These are phyloP conservation scores for Argyra leucocephala DNA, from an alignment of 2,888 invertebrate genomes.

Conservation along the genomic window DNA sequence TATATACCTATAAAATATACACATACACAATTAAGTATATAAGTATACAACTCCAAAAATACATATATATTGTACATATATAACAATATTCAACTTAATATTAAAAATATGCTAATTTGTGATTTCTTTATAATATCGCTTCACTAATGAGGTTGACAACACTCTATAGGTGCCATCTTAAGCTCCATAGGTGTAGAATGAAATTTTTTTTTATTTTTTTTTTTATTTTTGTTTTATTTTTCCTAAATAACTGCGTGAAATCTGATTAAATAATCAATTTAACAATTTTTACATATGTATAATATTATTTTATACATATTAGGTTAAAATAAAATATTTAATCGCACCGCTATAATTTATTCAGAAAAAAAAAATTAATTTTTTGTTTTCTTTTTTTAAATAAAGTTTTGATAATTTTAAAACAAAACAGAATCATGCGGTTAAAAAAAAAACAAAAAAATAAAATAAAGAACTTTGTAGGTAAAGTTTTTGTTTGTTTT, in stretches of 20 bases:
- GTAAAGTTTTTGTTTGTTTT: no score
- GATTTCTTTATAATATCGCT: neutral
- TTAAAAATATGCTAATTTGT: neutral
- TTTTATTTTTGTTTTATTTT: neutral
- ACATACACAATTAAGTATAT: neutral
- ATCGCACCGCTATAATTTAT: neutral
- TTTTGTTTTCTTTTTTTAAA: no score
- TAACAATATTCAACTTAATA: neutral
- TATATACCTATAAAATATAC: neutral
- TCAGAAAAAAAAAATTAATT: neutral
- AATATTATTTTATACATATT: neutral
- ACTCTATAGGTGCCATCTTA: conserved; percentile 1
- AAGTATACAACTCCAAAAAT: neutral
- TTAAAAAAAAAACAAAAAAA: no score
- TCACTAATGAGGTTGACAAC: neutral
- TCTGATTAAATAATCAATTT: conserved; percentile 1
- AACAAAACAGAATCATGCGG: no score
- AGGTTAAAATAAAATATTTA: neutral
- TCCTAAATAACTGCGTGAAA: neutral
- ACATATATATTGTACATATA: no score
- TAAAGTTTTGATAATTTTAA: no score
- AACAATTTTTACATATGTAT: neutral
- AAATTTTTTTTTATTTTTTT: neutral
- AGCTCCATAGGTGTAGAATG: neutral
- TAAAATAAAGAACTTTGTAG: no score